Percentiles rank a stretch among this genome's conserved stretches.
These are phyloP conservation scores for Lycodopsis pacificus DNA, from an alignment of 2,797 vertebrate species.

Conservation along the genomic window DNA sequence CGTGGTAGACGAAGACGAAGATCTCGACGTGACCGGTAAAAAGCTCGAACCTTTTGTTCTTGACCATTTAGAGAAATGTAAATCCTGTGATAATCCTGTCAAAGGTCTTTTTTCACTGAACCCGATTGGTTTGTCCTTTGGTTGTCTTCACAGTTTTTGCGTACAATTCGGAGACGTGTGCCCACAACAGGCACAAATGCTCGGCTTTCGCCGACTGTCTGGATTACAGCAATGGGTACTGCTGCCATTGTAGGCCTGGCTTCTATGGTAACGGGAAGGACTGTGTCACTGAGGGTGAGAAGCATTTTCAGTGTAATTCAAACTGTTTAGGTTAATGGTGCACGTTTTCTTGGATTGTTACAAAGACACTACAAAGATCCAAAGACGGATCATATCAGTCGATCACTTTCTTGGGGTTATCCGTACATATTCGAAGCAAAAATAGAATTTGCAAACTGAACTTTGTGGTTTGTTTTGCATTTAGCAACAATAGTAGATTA, in stretches of 20 bases:
- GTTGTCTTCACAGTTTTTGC: slow-evolving; percentile 86
- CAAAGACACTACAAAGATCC: not conserved
- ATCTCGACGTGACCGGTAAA: slow-evolving; percentile 89
- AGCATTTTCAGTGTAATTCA: not conserved
- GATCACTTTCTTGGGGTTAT: not conserved
- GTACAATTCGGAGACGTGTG: slow-evolving; percentile 88
- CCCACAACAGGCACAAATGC: slow-evolving; percentile 88
- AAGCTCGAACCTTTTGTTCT: not conserved
- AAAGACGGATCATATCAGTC: not conserved
- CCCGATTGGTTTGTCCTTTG: not conserved
- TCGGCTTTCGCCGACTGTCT: slow-evolving; percentile 88
- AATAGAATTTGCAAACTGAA: not conserved
- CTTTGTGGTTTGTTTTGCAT: too few relatives aligned
- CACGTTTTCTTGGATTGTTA: not conserved
- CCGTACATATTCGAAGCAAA: not conserved
- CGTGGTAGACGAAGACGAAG: slow-evolving; percentile 87
- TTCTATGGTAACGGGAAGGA: slow-evolving; percentile 94
- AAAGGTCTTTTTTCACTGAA: not conserved
- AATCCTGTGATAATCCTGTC: not conserved
- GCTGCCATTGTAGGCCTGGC: slow-evolving; percentile 90
- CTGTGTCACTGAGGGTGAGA: slow-evolving; percentile 92
- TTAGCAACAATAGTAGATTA: not conserved
- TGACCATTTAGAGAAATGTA: not conserved
- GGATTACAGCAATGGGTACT: slow-evolving; percentile 89
- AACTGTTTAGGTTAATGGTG: not conserved